Conservation (phyloP, 2,113 vertebrate genomes). For the Spea multiplicata region DNA sequence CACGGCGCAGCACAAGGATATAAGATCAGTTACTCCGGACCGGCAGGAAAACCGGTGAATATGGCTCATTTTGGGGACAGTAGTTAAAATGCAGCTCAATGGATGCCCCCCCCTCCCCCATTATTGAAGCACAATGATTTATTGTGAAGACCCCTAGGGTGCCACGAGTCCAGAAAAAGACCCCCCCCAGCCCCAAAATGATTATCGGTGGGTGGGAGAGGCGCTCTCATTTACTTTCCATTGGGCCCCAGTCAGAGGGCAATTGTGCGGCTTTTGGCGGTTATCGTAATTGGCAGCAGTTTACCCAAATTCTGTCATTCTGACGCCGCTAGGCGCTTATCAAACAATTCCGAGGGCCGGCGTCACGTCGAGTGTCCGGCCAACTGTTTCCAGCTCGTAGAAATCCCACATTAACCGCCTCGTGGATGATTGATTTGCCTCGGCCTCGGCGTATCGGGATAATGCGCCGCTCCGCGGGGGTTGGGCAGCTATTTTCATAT, state of each 20-base stretch:
- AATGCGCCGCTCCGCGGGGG: slow-evolving; percentile 29
- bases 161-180: neutral
- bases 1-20: too few species aligned
- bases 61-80: too few species aligned
- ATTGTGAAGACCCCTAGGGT: slow-evolving; percentile 14
- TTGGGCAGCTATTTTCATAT: slow-evolving; percentile 24
- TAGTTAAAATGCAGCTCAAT: too few species aligned
- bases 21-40: too few species aligned
- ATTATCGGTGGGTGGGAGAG: slow-evolving; percentile 23
- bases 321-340: slow-evolving; percentile 10
- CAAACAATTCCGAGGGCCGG: slow-evolving; percentile 2
- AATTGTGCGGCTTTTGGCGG: slow-evolving; percentile 26
- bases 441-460: slow-evolving; percentile 18
- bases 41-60: too few species aligned
- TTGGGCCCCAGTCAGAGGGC: slow-evolving; percentile 32
- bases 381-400: slow-evolving; percentile 16
- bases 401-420: slow-evolving; percentile 8
- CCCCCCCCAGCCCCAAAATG: neutral
- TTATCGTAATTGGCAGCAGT: slow-evolving; percentile 38
- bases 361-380: slow-evolving; percentile 16
- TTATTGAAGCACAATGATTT: slow-evolving; percentile 16
- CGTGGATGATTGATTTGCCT: slow-evolving; percentile 18
- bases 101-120: neutral
- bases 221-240: slow-evolving; percentile 26
- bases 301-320: slow-evolving; percentile 41